Conservation (phyloP, 2,113 vertebrate species). For the Phyllopteryx taeniolatus region DNA sequence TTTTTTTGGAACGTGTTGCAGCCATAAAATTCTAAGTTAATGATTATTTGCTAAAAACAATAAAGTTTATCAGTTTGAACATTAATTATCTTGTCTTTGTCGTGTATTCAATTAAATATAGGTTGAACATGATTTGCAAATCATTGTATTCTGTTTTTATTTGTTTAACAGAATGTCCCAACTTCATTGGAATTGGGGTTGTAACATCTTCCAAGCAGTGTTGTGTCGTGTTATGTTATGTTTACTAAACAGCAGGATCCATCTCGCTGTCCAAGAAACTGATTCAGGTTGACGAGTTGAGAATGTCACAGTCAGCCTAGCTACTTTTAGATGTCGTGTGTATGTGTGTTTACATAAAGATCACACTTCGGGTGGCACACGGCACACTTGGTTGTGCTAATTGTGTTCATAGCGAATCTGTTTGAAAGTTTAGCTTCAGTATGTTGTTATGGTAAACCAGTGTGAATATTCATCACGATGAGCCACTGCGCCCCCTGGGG, state of each 20-base stretch:
- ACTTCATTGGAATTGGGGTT: no score
- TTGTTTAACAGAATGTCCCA: no score
- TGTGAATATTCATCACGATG: constrained; percentile 59
- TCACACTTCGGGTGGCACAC: constrained; percentile 9
- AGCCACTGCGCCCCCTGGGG: constrained; percentile 25
- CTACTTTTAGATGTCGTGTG: constrained; percentile 19
- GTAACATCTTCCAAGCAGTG: background rate
- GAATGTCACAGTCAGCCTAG: constrained; percentile 60
- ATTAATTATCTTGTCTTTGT: no score
- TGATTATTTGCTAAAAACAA: no score
- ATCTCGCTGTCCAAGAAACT: constrained; percentile 45
- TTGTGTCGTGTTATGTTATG: constrained; percentile 8
- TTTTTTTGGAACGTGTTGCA: no score
- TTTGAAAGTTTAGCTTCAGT: constrained; percentile 52
- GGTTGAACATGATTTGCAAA: no score
- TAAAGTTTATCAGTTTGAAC: no score
- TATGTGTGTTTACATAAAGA: constrained; percentile 16
- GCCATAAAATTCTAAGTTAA: no score
- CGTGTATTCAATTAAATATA: no score
- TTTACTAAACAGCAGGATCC: constrained; percentile 46
- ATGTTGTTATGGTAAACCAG: constrained; percentile 55
- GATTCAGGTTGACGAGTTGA: constrained; percentile 55
- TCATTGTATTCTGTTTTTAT: no score
- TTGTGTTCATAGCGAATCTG: constrained; percentile 40
- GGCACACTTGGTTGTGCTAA: constrained; percentile 31